Evolutionary conservation across 2,888 invertebrate genomes (phyloP), one percentile per base, ranked within the genome.

Genomic region (Archaeoteleia sp.): DNA sequence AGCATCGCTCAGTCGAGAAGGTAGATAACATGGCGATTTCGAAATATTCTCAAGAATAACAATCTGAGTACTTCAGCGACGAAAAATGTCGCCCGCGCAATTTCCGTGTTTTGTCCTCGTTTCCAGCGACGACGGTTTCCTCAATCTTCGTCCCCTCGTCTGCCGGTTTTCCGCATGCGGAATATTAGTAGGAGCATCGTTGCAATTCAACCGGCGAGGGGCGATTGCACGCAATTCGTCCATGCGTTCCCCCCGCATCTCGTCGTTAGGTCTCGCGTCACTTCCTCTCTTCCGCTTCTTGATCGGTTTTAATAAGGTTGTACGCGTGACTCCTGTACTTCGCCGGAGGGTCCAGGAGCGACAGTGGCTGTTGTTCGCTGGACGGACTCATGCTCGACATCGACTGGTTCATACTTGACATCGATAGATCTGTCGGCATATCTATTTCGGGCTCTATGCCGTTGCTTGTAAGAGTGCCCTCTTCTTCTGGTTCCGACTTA

Each of bases 301-400:
- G 83, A 76, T 83, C 82, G 51, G 80, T 82, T 71, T 84, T 84
- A 60, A 81, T 77, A 66, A 84, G 82, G 74, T 82, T 85, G 72
- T 85, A 85, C 55, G 85, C 82, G 75, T 85, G 85, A 77, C 84
- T 85, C 55, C 85, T 76, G 69, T 84, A 85, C 71, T 85, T 85
- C 17, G 82, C 81, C 10, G 85, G 85, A 40, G 85, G 85, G 70
- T 85, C 85, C 51, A 67, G 73, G 29, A 81, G 71, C n/a, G 81
- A 74, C 43, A 80, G 69, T 3, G 80, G 82, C 67, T 78, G 80
- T 13, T 53, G 71, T 43, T 76, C 74, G 58, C 54, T 53, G 40
- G 51, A 43, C 68, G 71, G 77, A 70, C 82, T 84, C 27, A 80
- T 75, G 17, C 70, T 67, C 49, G 75, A 74, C 65, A 78, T 67